A percentile compares a stretch with the other conserved stretches of the same genome.
phyloP scores from a whole-genome alignment of 2,888 invertebrate species.

The Platerodrilus igneus region DNA sequence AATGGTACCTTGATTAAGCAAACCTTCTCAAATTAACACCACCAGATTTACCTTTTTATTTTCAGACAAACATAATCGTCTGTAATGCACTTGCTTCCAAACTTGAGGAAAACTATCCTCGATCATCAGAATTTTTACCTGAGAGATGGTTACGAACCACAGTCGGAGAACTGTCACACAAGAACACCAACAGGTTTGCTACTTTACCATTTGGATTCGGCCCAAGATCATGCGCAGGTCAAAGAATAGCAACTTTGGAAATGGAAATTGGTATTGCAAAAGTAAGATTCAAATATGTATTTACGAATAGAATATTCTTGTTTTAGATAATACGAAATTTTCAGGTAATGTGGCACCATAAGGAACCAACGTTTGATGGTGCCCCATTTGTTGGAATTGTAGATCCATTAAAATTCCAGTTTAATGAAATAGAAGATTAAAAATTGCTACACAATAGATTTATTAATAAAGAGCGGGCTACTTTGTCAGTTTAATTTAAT shows the following conservation, averaged over 20 bases:
- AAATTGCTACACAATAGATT: no score
- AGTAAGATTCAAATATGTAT: constrained; percentile 24
- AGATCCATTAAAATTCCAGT: constrained; percentile 30
- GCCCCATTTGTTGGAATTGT: constrained; percentile 31
- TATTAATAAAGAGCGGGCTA: no score
- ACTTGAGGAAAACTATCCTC: constrained; percentile 21
- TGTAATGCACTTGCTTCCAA: constrained; percentile 5
- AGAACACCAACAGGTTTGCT: constrained; percentile 53
- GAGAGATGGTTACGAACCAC: constrained; percentile 36
- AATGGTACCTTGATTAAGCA: no score
- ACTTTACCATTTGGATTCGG: constrained; percentile 67
- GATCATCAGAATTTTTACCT: constrained; percentile 35
- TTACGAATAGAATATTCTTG: constrained; percentile 6
- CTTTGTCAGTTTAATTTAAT: no score
- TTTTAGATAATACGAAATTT: constrained; percentile 32
- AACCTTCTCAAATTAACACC: no score
- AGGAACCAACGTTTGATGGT: constrained; percentile 29
- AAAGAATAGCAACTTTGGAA: constrained; percentile 66
- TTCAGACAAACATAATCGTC: no score
- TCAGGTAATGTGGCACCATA: constrained; percentile 37
- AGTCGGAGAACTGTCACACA: constrained; percentile 29
- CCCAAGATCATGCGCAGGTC: constrained; percentile 63
- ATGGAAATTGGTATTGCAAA: constrained; percentile 36
- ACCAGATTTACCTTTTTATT: no score
- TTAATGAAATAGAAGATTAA: constrained; percentile 33